Evolutionary conservation across 2,888 invertebrate genomes (phyloP), one percentile per base, ranked within the genome.

Genomic region (Meloe dianella): DNA sequence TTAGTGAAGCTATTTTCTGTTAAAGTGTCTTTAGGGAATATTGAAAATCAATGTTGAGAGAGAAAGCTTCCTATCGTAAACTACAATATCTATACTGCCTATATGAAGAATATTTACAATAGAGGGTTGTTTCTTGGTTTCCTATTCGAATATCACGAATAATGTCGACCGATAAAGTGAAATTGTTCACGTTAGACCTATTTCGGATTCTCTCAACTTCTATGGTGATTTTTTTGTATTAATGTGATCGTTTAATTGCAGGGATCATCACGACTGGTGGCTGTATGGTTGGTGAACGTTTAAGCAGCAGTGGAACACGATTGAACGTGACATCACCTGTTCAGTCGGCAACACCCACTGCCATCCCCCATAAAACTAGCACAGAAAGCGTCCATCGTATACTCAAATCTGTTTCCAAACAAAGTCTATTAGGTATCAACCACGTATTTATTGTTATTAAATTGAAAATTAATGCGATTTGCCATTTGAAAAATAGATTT

Each of bases 391-490:
- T 85, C 68, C 84, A 83, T 75, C 80, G 83, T 73, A 82, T 83
- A 63, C 81, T 84, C 63, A 87, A 86, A 80, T 87, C 89, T 62
- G 87, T 87, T 60, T 89, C 89, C 57, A 85, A 87, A 75, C 88
- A 89, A 81, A 89, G 89, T 77, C 86, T 90, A 65, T 83, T 90
- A 76, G 89, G 90, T 84, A 51, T n/a, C 27, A 62, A 22, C 20
- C 30, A 3, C 14, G 17, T 30, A 30, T 1, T 30, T 30, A 5
- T 5, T 8, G 12, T 3, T 27, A 14, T 14, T 35, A 14, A 35
- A 35, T 35, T 35, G 12, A 3, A 14, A 12, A 35, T 14, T 14
- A 14, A 12, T 35, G 2, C 12, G 4, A 4, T 35, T 35, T 12
- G 2, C 2, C 14, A n/a, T 41, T 41, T 41, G 5, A 2, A 7